phyloP scores from a whole-genome alignment of 2,113 vertebrate species.

The Mionectes macconnelli region DNA sequence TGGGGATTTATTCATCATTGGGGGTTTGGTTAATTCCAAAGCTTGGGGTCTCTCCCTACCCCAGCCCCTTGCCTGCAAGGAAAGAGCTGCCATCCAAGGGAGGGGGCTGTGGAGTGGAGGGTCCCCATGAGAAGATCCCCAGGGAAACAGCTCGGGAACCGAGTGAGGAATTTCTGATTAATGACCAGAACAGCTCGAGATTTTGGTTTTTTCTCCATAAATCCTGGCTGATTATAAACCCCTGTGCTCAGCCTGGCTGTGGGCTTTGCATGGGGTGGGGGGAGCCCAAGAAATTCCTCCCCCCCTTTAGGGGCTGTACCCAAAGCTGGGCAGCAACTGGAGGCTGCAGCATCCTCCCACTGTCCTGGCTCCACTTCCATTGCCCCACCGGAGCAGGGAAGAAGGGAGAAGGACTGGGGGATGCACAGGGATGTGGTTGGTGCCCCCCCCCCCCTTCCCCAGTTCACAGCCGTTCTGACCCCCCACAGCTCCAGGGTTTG shows the following conservation, averaged over 20 bases:
- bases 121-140: not conserved
- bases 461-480: not conserved
- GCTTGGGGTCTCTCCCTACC: not conserved
- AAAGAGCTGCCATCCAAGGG: not conserved
- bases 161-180: conserved; percentile 8
- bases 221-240: conserved; percentile 17
- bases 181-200: not conserved
- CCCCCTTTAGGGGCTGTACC: not conserved
- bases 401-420: not conserved
- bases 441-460: not conserved
- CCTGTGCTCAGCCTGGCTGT: not conserved
- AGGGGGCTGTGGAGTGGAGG: not conserved
- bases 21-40: not conserved
- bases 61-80: not conserved
- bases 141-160: not conserved
- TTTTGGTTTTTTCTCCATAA: conserved; percentile 17
- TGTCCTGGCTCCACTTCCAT: not conserved
- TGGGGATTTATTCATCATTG: not conserved
- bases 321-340: not conserved
- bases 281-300: not conserved
- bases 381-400: not conserved
- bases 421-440: not conserved
- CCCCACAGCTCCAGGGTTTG: not conserved
- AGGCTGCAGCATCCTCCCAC: not conserved
- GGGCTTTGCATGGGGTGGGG: not conserved